Evolutionary conservation across 2,797 vertebrate genomes (phyloP).

Genomic region (Sebastes matsubarae): DNA sequence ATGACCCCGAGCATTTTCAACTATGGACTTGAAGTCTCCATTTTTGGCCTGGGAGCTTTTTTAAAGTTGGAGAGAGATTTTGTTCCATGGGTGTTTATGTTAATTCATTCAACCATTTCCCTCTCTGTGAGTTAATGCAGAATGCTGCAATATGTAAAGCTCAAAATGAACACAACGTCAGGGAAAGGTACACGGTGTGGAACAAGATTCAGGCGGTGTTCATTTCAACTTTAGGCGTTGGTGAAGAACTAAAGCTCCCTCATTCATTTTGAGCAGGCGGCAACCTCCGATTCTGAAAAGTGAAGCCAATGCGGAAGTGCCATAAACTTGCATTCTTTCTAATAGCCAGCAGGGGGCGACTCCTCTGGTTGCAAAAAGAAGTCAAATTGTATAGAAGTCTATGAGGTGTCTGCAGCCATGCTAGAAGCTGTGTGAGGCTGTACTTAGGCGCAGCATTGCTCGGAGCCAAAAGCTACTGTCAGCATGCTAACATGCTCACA

Average conservation of each 20-base stretch:
- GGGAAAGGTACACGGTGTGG: neutral
- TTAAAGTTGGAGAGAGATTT: conserved; percentile 30
- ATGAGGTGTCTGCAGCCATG: neutral
- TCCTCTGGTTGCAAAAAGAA: too few relatives aligned
- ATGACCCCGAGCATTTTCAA: conserved; percentile 21
- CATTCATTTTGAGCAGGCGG: neutral
- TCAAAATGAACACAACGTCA: conserved; percentile 3
- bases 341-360: neutral
- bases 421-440: neutral
- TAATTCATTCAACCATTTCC: conserved; percentile 22
- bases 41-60: conserved; percentile 22
- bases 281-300: neutral
- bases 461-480: too few relatives aligned
- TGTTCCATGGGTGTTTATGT: conserved; percentile 4
- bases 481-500: too few relatives aligned
- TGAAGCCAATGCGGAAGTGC: neutral
- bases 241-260: neutral
- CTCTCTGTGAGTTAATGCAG: neutral
- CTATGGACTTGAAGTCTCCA: neutral
- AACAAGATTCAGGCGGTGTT: neutral
- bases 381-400: too few relatives aligned
- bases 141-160: neutral
- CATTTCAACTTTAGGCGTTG: neutral
- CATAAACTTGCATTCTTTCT: neutral
- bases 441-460: neutral